Evolutionary conservation across 2,888 invertebrate genomes (phyloP), one percentile per base, ranked within the genome.

Genomic region (Thymelicus sylvestris): DNA sequence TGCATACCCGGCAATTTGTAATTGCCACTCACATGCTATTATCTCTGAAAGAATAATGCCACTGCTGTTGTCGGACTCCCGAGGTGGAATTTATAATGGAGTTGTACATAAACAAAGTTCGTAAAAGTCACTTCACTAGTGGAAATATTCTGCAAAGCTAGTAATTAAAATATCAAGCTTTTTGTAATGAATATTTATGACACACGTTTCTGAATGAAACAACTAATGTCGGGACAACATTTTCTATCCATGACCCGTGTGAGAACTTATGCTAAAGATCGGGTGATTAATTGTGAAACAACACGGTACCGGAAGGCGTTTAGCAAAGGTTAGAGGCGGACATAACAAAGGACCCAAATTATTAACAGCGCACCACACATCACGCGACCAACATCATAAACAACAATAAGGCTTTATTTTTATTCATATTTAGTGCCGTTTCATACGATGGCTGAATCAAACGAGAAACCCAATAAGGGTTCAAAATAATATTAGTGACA

Each of bases 1-100:
- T 82, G 81, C 81, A 82, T 75, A 79, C 76, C 73, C 74, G 74
- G 78, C 79, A 77, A 78, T 79, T 77, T 80, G 78, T 81, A 84
- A 86, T 84, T 83, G 79, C 79, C 74, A 79, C 77, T 79, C 79
- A 78, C 74, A 67, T 66, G 72, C 48, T 70, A 70, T 68, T 69
- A 74, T 68, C 73, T 66, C 66, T 66, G 65, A 69, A 73, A 71
- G 75, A 73, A 73, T 69, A 69, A 69, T 69, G 64, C 69, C 59
- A 64, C 69, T 57, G 64, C 69, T 69, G 57, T 64, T 59, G 57
- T 64, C 39, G 61, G 59, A 52, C 50, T 52, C 8, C 8, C 15
- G 50, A 59, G 69, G 63, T 69, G 48, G 57, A 57, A 63, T 69
- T 63, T 63, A 64, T 69, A 64, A 69, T 38, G 57, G 44, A 48